Evolutionary conservation across 2,113 vertebrate genomes (phyloP).

Genomic region (Campylorhamphus procurvoides): DNA sequence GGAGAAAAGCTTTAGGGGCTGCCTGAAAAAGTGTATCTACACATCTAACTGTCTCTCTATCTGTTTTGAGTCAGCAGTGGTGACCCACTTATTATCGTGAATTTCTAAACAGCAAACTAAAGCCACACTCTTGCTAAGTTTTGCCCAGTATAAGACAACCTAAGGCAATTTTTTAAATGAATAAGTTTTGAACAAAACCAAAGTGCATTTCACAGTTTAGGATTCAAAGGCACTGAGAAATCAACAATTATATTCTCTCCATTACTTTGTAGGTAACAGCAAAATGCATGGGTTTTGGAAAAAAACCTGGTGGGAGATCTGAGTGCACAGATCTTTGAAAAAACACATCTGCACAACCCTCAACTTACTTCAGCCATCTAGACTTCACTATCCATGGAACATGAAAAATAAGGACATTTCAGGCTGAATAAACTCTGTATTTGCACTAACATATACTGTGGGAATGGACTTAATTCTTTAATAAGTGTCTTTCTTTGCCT

Average conservation of each 20-base stretch:
- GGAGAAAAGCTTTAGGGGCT: background rate
- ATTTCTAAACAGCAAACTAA: background rate
- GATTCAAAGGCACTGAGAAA: background rate
- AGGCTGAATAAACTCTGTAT: background rate
- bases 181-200: background rate
- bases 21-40: background rate
- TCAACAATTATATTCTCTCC: background rate
- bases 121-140: background rate
- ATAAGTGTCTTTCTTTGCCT: background rate
- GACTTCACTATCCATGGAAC: background rate
- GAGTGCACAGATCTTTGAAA: background rate
- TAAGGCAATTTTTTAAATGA: background rate
- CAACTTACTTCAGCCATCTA: background rate
- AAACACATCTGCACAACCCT: background rate
- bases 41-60: background rate
- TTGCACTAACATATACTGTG: background rate
- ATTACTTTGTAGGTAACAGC: background rate
- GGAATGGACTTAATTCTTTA: background rate
- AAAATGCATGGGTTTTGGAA: accelerated
- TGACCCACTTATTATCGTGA: background rate
- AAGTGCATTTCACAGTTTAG: background rate
- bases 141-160: background rate
- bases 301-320: background rate
- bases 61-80: background rate
- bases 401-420: background rate